Base-by-base conservation (phyloP, 2,797 vertebrate species). In the Aeoliscus strigatus region DNA sequence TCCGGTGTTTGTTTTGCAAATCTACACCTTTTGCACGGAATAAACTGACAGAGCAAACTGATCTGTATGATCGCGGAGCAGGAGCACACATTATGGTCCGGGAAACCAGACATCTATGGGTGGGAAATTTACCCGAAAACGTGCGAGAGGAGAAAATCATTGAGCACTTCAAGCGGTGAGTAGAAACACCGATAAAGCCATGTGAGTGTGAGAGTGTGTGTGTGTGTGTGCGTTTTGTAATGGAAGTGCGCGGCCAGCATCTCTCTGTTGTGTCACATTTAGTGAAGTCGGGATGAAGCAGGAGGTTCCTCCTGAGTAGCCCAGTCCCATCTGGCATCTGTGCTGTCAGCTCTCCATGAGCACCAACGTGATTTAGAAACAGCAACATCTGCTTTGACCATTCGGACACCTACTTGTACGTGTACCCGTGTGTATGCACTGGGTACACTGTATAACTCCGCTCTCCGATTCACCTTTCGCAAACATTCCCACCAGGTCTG, bases 131-230 rank as follows among this genome's bases (percentile, higher is more conserved):
- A 87, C 94, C 94, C 86, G 94, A 97, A 91, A 97, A 94, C 87
- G 93, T 98, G 59, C 92, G 94, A 82, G 95, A 97, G 49, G 94
- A 98, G 81, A 98, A 97, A 88, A 97, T 98, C 84, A 93, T 97
- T 89, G 94, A 97, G 86, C 95, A 98, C 88, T 98, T 97, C 89
- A 97, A 97, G 90, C 93, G 95, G 95, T 98, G 89, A 97, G 95
- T 91, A 70, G 27, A 78, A 53, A 71, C 54, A 13, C 27, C 39
- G 34, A 41, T 31, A 14, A 2, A 43, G 15, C 56, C 33, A 12
- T 35, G 13, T 24, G 31, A 27, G 16, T 8, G n/a, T 24, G 8
- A 13, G 9, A 30, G 26, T 32, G 35, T 48, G n/a, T 29, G 32
- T 17, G 7, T 36, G 13, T 34, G 9, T 38, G 29, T 48, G 9